phyloP scores from a whole-genome alignment of 2,113 vertebrate species.

The Rhodinocichla rosea region DNA sequence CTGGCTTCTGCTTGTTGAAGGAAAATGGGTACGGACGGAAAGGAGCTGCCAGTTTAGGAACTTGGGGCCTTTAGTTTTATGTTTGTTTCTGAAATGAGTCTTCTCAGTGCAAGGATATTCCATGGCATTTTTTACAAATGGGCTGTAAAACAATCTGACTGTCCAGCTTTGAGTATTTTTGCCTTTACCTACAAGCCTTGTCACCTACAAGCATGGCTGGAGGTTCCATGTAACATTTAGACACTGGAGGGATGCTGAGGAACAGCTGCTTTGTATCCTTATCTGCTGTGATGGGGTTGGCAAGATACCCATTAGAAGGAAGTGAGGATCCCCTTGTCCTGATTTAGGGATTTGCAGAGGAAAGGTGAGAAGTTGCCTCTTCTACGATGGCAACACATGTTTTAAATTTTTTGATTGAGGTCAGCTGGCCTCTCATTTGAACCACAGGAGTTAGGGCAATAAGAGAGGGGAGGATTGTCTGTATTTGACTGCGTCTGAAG shows the following conservation, averaged over 20 bases:
- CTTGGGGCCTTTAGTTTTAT: not conserved
- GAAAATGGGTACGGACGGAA: not conserved
- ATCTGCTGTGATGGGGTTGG: not conserved
- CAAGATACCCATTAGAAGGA: not conserved
- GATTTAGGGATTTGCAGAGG: not conserved
- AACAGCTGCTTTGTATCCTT: not conserved
- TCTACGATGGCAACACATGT: fast-evolving
- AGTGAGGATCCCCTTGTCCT: not conserved
- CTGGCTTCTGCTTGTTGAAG: not conserved
- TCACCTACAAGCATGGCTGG: not conserved
- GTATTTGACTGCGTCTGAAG: not conserved
- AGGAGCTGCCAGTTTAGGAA: not conserved
- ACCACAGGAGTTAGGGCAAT: not conserved
- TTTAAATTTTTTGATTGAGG: not conserved
- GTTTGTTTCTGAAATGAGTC: not conserved
- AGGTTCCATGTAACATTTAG: not conserved
- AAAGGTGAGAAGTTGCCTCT: not conserved
- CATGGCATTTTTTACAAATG: not conserved
- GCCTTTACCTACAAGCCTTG: not conserved
- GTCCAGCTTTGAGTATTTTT: not conserved
- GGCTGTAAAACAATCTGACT: not conserved
- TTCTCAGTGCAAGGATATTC: not conserved
- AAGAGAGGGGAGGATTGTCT: not conserved
- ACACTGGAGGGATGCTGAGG: not conserved
- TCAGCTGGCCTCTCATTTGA: not conserved